A percentile compares a stretch with the other conserved stretches of the same genome.
Conservation (phyloP, 2,888 invertebrate genomes). For the Heliconius charithonia region DNA sequence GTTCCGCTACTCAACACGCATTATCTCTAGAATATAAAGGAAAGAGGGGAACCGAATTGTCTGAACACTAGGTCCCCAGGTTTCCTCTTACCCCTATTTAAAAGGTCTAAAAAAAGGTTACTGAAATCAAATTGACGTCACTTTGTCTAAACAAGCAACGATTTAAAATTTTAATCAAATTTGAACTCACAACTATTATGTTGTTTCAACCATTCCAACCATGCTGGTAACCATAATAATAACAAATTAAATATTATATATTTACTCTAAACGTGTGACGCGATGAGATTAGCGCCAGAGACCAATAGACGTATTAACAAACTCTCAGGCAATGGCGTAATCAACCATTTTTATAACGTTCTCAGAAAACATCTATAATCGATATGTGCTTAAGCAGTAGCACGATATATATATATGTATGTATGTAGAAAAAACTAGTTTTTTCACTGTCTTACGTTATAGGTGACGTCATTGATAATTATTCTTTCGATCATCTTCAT, state of each 20-base stretch:
- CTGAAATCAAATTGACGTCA: not conserved
- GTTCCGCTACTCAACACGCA: no score
- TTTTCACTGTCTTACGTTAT: conserved; percentile 62
- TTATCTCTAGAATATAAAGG: no score
- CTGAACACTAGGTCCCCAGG: no score
- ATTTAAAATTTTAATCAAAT: not conserved
- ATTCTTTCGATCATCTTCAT: conserved; percentile 34
- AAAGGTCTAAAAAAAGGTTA: not conserved
- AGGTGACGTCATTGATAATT: conserved; percentile 71
- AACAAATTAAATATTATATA: conserved; percentile 25
- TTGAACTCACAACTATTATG: not conserved
- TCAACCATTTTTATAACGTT: conserved; percentile 62
- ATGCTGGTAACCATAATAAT: not conserved
- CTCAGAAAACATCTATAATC: conserved; percentile 72
- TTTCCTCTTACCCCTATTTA: no score
- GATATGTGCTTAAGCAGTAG: conserved; percentile 62
- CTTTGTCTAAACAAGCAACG: not conserved
- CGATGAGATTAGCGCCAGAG: conserved; percentile 51
- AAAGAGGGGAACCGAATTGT: no score
- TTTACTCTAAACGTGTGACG: conserved; percentile 36
- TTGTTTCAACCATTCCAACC: not conserved
- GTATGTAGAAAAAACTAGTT: conserved; percentile 61
- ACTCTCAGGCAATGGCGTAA: conserved; percentile 69
- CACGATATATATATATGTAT: conserved; percentile 49
- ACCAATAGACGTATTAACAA: conserved; percentile 58